phyloP scores from a whole-genome alignment of 1,140 invertebrate species.

The Tetraneura akinire region DNA sequence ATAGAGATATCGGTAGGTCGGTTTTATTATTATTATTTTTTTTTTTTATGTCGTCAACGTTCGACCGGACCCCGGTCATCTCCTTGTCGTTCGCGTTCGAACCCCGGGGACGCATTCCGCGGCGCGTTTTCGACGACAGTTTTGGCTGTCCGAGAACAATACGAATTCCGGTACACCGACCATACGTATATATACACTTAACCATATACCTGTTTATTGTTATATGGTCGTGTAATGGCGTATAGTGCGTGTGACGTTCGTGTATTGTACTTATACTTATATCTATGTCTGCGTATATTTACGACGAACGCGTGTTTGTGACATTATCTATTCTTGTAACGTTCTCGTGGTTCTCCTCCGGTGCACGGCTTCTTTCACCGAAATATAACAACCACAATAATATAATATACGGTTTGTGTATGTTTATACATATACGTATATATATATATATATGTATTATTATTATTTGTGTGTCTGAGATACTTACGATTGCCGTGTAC shows the following conservation, averaged over 20 bases:
- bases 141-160: slow-evolving; percentile 31
- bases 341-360: slow-evolving; percentile 12
- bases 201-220: background rate
- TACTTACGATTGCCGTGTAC: too few species aligned
- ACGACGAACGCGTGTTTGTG: background rate
- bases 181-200: slow-evolving; percentile 7
- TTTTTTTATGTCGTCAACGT: background rate
- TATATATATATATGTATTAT: too few species aligned
- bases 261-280: too few species aligned
- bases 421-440: too few species aligned
- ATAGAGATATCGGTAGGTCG: background rate
- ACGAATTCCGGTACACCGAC: slow-evolving; percentile 43
- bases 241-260: background rate
- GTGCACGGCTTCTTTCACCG: background rate
- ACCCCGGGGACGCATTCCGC: slow-evolving; percentile 35
- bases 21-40: too few species aligned
- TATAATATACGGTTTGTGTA: too few species aligned
- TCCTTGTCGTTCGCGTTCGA: background rate
- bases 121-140: background rate
- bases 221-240: background rate
- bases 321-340: slow-evolving; percentile 42
- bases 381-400: too few species aligned
- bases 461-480: too few species aligned
- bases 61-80: too few species aligned
- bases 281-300: background rate